Base-by-base conservation (phyloP, 2,113 vertebrate species). In the Trematocara marginatum region DNA sequence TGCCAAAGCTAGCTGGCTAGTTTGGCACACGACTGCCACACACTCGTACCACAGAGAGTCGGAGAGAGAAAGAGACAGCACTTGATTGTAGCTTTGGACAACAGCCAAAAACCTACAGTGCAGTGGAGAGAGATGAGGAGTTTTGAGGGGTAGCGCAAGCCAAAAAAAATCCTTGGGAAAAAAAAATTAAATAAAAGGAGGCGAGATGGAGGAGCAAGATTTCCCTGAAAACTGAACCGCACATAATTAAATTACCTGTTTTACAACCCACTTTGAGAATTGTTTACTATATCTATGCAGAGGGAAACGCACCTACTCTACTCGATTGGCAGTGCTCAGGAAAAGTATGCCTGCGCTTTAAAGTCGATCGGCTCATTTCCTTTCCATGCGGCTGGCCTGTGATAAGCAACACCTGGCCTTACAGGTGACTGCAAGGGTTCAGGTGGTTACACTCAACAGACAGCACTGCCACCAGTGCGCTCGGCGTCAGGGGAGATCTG, bases 201-300 rank as follows among this genome's bases (percentile, higher is more conserved):
- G 29, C 61, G 20, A 74, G 29, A 74, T 20, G 80, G 61, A 71
- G 82, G 86, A 81, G 87, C 80, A 81, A 82, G 69, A 85, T 83
- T 84, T 91, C 83, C 66, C 88, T 78, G 86, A 89, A 94, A 95
- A 91, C 82, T 82, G 82, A 87, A 92, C 81, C 34, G 45, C 69
- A 80, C 89, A 89, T 92, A 90, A 94, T 95, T 93, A 78, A 94
- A 94, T 93, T 91, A 94, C 90, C 93, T 94, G 90, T 93, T 92
- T 93, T 89, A 93, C 92, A 94, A 91, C 81, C 83, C 82, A 86
- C 89, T 89, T 86, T 91, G 87, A 91, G 90, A 94, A 89, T 83
- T 93, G 86, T 93, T 92, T 92, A 91, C 90, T 88, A 47, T 90
- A 83, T 92, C 82, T 49, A 78, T 56, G 80, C 18, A 26, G 83